phyloP scores from a whole-genome alignment of 2,113 vertebrate genomes.

The Eptesicus fuscus region DNA sequence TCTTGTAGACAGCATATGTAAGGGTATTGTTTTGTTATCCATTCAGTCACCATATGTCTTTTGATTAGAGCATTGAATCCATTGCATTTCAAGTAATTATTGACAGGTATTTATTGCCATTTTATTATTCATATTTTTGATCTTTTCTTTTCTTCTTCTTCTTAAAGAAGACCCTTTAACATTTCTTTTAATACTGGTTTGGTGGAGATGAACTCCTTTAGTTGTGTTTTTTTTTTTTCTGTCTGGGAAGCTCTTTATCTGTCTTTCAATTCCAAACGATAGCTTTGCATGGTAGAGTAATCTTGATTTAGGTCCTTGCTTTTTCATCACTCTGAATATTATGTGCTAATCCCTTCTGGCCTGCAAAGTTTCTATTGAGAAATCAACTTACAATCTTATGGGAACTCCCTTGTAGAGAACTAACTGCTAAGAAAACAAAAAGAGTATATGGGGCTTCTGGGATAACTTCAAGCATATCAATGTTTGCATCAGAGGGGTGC shows the following conservation, averaged over 20 bases:
- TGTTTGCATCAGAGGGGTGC: neutral
- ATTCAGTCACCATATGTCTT: neutral
- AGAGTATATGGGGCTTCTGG: neutral
- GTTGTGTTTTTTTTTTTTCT: neutral
- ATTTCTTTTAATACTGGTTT: neutral
- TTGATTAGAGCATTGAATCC: neutral
- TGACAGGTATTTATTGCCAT: neutral
- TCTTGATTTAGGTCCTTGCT: neutral
- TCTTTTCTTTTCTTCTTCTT: neutral
- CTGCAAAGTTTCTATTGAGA: neutral
- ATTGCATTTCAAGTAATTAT: neutral
- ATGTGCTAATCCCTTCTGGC: neutral
- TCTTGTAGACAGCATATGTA: neutral
- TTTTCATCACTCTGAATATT: neutral
- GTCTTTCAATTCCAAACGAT: neutral
- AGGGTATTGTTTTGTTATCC: neutral
- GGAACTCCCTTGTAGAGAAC: neutral
- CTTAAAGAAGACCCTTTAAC: neutral
- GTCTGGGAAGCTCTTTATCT: neutral
- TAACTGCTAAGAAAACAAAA: neutral
- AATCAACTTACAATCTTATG: neutral
- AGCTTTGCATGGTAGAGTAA: neutral
- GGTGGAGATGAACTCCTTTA: neutral
- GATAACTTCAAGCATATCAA: neutral
- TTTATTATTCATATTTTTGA: neutral